These are phyloP conservation scores for Corynorhinus townsendii DNA, from an alignment of 2,113 vertebrate species.

Conservation along the genomic window DNA sequence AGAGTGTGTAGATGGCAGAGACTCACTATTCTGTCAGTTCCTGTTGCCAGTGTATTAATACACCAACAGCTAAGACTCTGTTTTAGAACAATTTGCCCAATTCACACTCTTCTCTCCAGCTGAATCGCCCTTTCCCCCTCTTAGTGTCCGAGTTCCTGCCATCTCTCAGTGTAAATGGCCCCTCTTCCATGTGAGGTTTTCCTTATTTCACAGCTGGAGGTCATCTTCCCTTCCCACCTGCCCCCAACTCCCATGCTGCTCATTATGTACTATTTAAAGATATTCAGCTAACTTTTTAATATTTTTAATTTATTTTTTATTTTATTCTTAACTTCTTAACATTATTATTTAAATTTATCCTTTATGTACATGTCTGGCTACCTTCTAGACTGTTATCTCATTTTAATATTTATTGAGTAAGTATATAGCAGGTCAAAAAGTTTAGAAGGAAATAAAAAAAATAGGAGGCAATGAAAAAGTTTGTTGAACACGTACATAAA, in stretches of 20 bases:
- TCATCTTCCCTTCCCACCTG: neutral
- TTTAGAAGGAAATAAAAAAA: neutral
- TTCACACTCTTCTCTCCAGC: neutral
- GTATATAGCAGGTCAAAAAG: neutral
- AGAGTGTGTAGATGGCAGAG: neutral
- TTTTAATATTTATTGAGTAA: conserved; percentile 29
- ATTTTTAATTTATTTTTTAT: neutral
- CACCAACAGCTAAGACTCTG: neutral
- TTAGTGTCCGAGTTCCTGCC: neutral
- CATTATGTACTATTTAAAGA: neutral
- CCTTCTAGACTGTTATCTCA: neutral
- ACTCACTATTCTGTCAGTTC: neutral
- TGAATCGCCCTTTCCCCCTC: neutral
- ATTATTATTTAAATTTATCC: neutral
- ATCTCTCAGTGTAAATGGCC: neutral
- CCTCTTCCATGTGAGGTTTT: neutral
- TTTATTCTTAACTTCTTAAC: neutral
- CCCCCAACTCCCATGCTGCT: neutral
- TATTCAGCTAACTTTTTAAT: neutral
- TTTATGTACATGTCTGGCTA: neutral
- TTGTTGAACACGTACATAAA: neutral
- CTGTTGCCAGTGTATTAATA: neutral
- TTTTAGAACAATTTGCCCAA: neutral
- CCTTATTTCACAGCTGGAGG: neutral
- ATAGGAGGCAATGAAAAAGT: neutral